phyloP scores from a whole-genome alignment of 2,113 vertebrate genomes.

The Taxidea taxus region DNA sequence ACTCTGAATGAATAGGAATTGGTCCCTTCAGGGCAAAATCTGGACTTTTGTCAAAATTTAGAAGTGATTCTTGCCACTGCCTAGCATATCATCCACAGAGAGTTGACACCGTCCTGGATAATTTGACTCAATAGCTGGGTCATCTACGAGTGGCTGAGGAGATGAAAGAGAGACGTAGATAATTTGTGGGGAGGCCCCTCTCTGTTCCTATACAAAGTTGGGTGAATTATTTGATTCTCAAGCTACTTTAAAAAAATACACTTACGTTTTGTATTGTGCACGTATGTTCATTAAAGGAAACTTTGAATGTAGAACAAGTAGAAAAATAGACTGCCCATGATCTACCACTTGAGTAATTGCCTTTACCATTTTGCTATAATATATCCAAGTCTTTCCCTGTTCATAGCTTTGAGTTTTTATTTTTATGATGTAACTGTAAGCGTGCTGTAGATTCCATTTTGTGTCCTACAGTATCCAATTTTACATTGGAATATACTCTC shows the following conservation, averaged over 20 bases:
- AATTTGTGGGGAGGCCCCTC: background rate
- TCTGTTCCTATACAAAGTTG: background rate
- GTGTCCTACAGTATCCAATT: background rate
- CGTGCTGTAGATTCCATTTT: background rate
- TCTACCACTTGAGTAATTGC: background rate
- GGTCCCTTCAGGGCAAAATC: constrained; percentile 2
- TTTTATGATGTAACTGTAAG: background rate
- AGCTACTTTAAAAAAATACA: background rate
- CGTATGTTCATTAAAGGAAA: background rate
- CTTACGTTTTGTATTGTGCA: background rate
- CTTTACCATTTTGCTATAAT: background rate
- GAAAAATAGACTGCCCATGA: background rate
- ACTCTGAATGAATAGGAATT: background rate
- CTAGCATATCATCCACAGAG: background rate
- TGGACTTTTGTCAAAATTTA: background rate
- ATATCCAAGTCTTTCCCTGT: background rate
- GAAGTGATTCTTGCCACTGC: background rate
- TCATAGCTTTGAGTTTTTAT: background rate
- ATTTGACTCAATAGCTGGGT: background rate
- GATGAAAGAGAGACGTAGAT: background rate
- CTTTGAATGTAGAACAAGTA: background rate
- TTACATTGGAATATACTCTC: background rate
- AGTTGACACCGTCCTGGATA: background rate
- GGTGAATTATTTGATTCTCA: background rate
- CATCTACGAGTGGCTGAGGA: background rate